Percentiles rank a stretch among this genome's conserved stretches.
These are phyloP conservation scores for Lasiurus borealis DNA, from an alignment of 2,113 vertebrate species.

Conservation along the genomic window DNA sequence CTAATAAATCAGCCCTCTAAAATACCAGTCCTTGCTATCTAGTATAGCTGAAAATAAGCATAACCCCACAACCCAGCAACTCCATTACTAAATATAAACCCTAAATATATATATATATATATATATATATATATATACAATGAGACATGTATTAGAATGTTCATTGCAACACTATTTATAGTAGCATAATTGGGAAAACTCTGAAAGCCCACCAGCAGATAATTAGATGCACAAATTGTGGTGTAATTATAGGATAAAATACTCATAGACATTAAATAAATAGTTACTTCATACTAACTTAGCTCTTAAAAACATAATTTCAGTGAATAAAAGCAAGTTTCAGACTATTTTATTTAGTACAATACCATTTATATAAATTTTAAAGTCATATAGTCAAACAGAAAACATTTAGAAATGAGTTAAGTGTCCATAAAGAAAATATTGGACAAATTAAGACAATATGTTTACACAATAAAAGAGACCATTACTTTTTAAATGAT, in stretches of 20 bases:
- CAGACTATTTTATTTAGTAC: background rate
- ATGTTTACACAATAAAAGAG: background rate
- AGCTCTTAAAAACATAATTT: conserved; percentile 39
- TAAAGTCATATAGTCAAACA: conserved; percentile 4
- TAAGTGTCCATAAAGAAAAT: background rate
- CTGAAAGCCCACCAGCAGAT: background rate
- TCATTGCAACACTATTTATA: background rate
- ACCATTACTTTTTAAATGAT: background rate
- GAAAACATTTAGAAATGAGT: background rate
- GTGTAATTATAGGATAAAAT: background rate
- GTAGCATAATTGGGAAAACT: background rate
- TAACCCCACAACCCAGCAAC: background rate
- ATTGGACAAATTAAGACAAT: background rate
- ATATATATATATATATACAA: too few species aligned
- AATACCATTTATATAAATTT: background rate
- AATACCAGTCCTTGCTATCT: background rate
- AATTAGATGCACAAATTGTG: background rate
- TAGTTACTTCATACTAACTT: background rate
- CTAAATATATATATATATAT: too few species aligned
- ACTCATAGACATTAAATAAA: background rate
- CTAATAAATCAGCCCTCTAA: background rate
- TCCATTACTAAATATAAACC: conserved; percentile 5
- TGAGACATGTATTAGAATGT: background rate
- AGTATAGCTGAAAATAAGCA: background rate
- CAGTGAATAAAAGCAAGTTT: background rate